Evolutionary conservation across 2,888 invertebrate genomes (phyloP).

Genomic region (Odontocolon sp.): DNA sequence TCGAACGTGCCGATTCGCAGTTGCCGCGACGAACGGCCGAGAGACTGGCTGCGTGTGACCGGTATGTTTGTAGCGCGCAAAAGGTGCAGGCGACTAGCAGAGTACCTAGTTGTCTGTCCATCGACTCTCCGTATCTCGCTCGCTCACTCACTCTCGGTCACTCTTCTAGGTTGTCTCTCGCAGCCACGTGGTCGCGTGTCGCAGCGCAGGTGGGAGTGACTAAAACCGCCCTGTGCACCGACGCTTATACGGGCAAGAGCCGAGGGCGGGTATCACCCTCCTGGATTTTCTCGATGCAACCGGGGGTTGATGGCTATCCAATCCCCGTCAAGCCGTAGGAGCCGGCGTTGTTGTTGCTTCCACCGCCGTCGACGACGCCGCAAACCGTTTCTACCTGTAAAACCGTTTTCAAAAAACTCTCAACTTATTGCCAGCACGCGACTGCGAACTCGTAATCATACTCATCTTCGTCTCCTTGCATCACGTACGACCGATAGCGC

Average conservation of each 20-base stretch:
- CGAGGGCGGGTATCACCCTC: slow-evolving; percentile 55
- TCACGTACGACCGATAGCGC: neutral
- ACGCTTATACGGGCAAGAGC: slow-evolving; percentile 63
- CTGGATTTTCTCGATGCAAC: slow-evolving; percentile 10
- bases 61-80: slow-evolving; percentile 2
- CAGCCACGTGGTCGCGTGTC: slow-evolving; percentile 72
- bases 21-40: no score
- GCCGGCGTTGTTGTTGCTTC: slow-evolving; percentile 2
- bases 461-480: no score
- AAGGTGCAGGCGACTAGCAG: slow-evolving; percentile 6
- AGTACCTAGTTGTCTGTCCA: no score
- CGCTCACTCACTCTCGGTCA: slow-evolving; percentile 10
- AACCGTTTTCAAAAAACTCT: no score
- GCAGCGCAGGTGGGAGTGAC: slow-evolving; percentile 75
- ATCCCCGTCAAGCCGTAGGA: slow-evolving; percentile 28
- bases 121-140: neutral
- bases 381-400: no score
- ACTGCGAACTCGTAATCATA: no score
- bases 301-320: slow-evolving; percentile 52
- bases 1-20: no score
- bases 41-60: no score
- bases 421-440: no score
- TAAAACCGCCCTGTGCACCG: slow-evolving; percentile 71
- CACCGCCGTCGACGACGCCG: no score
- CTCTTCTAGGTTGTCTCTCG: slow-evolving; percentile 1